Conservation (phyloP, 1,140 invertebrate genomes). For the Diachasma alloeum region DNA sequence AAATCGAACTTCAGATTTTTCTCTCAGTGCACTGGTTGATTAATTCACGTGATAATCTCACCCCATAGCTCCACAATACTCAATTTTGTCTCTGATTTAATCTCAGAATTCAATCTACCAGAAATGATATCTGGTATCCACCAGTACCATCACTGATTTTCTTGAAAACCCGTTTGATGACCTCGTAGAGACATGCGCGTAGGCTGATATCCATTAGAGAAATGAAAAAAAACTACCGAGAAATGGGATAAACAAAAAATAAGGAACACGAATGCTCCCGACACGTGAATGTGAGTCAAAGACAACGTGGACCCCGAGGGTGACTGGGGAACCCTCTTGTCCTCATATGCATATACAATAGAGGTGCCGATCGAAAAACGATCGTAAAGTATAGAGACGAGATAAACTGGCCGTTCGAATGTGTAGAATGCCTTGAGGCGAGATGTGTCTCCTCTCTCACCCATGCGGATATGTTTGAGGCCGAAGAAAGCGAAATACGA, state of each 20-base stretch:
- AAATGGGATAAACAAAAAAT: neutral
- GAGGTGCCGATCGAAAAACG: constrained; percentile 15
- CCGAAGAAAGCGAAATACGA: constrained; percentile 45
- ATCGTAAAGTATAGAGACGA: neutral
- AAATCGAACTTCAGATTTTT: no score
- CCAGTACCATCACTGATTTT: constrained; percentile 41
- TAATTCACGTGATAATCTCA: no score
- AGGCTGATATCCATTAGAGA: constrained; percentile 31
- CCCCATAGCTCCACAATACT: neutral
- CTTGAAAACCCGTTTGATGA: constrained; percentile 52
- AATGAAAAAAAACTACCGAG: constrained; percentile 15
- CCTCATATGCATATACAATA: constrained; percentile 14
- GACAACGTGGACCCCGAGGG: constrained; percentile 38
- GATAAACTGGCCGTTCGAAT: neutral
- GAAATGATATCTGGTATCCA: neutral
- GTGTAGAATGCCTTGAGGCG: constrained; percentile 23
- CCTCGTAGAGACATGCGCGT: constrained; percentile 33
- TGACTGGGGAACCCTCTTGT: constrained; percentile 48
- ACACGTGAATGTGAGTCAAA: constrained; percentile 25
- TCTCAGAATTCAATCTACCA: neutral
- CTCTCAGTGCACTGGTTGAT: no score
- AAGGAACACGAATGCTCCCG: neutral
- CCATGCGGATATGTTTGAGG: constrained; percentile 5
- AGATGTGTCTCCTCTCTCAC: constrained; percentile 44
- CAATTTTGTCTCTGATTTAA: neutral